Percentiles rank a stretch among this genome's conserved stretches.
Conservation (phyloP, 2,113 vertebrate genomes). For the Menidia beryllina region DNA sequence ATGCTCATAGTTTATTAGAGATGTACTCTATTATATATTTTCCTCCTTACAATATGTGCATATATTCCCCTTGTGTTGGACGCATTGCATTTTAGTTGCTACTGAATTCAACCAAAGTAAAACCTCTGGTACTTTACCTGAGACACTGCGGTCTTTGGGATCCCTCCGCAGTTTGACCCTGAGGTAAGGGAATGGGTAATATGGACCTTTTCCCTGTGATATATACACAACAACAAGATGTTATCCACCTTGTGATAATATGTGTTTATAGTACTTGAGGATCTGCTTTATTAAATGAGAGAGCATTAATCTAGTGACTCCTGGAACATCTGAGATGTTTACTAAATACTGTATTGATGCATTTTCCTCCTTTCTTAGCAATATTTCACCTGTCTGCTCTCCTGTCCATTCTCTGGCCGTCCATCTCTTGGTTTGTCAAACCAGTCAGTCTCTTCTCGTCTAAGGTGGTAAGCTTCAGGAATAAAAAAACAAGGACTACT, state of each 20-base stretch:
- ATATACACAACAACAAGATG: constrained; percentile 52
- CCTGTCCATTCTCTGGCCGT: constrained; percentile 90
- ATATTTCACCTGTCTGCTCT: constrained; percentile 86
- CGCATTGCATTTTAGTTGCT: background rate
- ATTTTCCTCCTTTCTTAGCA: background rate
- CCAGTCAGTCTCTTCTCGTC: constrained; percentile 97
- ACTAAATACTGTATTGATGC: no score
- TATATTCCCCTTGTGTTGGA: no score
- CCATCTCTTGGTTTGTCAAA: constrained; percentile 96
- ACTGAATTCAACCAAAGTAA: constrained; percentile 10
- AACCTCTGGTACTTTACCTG: constrained; percentile 85
- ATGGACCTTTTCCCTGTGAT: constrained; percentile 88
- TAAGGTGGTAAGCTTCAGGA: constrained; percentile 94
- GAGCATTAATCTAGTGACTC: constrained; percentile 9
- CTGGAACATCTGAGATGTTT: background rate
- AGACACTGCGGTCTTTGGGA: constrained; percentile 95
- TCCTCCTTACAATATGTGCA: no score
- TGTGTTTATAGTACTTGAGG: background rate
- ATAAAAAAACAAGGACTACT: constrained; percentile 82
- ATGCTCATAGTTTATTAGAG: no score
- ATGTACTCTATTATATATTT: no score
- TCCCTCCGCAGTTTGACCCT: constrained; percentile 94
- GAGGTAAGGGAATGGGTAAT: constrained; percentile 93
- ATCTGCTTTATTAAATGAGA: constrained; percentile 6
- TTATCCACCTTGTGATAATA: constrained; percentile 11